Conservation (phyloP, 2,797 vertebrate genomes). For the Galago senegalensis region DNA sequence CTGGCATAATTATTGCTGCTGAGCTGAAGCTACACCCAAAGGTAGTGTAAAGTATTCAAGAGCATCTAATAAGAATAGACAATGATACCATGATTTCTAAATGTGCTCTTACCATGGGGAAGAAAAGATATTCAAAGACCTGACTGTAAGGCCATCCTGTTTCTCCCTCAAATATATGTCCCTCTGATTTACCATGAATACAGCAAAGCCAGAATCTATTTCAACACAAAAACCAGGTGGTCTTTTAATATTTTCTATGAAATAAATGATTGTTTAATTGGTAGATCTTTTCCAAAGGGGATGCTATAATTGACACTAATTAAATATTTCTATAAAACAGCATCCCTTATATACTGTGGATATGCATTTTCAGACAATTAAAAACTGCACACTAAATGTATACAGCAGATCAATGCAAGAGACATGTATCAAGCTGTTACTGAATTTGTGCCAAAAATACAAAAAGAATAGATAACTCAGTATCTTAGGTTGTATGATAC, state of each 20-base stretch:
- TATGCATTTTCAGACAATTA: conserved; percentile 46
- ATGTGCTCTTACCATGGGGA: background rate
- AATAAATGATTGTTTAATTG: conserved; percentile 41
- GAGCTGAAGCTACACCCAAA: background rate
- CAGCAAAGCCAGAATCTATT: background rate
- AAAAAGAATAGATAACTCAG: background rate
- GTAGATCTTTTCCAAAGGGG: background rate
- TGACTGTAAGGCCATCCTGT: background rate
- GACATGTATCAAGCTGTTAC: background rate
- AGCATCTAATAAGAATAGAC: background rate
- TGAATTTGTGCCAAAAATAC: conserved; percentile 30
- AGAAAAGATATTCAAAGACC: background rate
- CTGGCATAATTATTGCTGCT: background rate
- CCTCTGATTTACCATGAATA: conserved; percentile 8
- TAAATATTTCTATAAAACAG: background rate
- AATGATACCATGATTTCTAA: background rate
- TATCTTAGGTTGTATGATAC: conserved; percentile 40
- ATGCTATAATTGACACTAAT: background rate
- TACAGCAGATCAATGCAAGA: background rate
- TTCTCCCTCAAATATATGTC: background rate
- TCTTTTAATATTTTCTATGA: background rate
- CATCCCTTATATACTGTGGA: background rate
- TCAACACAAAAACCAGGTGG: background rate
- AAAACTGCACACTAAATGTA: background rate
- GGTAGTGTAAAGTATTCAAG: background rate